Evolutionary conservation across 2,888 invertebrate genomes (phyloP), one percentile per base, ranked within the genome.

Genomic region (Drosophila parthenogenetica): DNA sequence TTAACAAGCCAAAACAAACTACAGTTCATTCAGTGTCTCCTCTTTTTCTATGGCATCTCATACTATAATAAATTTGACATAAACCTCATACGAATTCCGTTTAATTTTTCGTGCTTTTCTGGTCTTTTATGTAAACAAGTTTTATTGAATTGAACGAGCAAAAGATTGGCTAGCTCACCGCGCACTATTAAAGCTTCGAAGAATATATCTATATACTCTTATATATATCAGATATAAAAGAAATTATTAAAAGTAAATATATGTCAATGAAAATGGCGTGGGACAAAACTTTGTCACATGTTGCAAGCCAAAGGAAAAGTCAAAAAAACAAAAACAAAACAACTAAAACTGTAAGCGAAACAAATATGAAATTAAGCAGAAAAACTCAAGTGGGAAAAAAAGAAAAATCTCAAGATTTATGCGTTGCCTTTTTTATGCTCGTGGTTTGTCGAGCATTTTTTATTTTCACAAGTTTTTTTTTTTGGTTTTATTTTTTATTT

Each of bases 121-220:
- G 67, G 29, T 29, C 8, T 69, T 85, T 69, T 69, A 63, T 68
- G 74, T 77, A 86, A 83, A 86, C 81, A 81, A 80, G 69, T 85
- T 86, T 86, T 86, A 83, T 86, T 86, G 71, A 79, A 80, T 81
- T 76, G 69, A 59, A 59, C 61, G 43, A 64, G 61, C 35, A 48
- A 42, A 73, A 48, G 43, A 46, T 46, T 29, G 55, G 29, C 45
- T 43, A 48, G 79, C 63, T 45, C 59, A 64, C 65, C 65, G 55
- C 32, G 17, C 19, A 40, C 49, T 59, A 64, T 66, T 65, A 40
- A 40, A 54, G n/a, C 63, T 13, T 4, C 35, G 61, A 58, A 73
- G 68, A 55, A 48, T 58, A 62, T 35, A 35, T 13, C 7, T 35
- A 35, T 11, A 35, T 35, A 35, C 13, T 13, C 29, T 29, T 29